Percentiles rank a stretch among this genome's conserved stretches.
Conservation (phyloP, 2,888 invertebrate genomes). For the Ornithoptera priamus region DNA sequence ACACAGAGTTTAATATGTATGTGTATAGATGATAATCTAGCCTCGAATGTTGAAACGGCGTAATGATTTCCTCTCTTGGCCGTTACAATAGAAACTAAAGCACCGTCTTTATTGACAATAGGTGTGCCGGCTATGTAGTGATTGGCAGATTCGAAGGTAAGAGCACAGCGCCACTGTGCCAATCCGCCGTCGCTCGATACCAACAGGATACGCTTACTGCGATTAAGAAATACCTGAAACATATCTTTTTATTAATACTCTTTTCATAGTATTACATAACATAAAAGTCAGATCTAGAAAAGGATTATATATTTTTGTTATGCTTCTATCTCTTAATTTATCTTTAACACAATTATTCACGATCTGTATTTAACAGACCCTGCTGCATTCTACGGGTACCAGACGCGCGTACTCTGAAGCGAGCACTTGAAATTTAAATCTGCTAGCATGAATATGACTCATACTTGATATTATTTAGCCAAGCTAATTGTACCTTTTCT, state of each 20-base stretch:
- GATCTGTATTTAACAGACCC: no score
- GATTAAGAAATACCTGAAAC: slow-evolving; percentile 69
- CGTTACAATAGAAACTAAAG: slow-evolving; percentile 63
- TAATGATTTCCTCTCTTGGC: slow-evolving; percentile 63
- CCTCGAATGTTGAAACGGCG: slow-evolving; percentile 66
- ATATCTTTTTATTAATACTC: no score
- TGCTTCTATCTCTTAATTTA: no score
- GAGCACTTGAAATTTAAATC: no score
- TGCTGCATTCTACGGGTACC: no score
- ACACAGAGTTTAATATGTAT: no score
- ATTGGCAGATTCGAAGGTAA: slow-evolving; percentile 71
- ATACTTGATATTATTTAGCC: neutral
- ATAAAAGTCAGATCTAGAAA: no score
- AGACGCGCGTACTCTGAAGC: no score
- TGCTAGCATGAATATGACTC: no score
- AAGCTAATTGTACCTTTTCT: slow-evolving; percentile 55
- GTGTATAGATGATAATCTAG: slow-evolving; percentile 28
- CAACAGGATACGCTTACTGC: slow-evolving; percentile 62
- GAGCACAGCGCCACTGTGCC: slow-evolving; percentile 69
- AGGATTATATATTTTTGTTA: no score
- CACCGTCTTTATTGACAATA: slow-evolving; percentile 55
- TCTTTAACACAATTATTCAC: no score
- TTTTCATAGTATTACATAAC: no score
- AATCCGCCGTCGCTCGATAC: slow-evolving; percentile 60
- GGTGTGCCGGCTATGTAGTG: slow-evolving; percentile 61